phyloP scores from a whole-genome alignment of 2,888 invertebrate species.

The Priapulus caudatus region DNA sequence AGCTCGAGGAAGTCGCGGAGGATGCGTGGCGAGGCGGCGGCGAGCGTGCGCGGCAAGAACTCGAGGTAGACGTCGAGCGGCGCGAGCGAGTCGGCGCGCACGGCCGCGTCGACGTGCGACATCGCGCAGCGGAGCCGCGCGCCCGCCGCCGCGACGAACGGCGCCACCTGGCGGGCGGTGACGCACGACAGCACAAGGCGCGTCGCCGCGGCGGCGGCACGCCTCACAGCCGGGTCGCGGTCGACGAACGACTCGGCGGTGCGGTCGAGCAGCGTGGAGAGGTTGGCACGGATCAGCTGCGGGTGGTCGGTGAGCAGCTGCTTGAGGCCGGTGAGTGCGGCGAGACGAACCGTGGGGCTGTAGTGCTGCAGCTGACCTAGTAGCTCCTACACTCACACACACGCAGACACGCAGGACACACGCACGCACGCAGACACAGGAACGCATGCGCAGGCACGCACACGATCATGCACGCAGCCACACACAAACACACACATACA shows the following conservation, averaged over 20 bases:
- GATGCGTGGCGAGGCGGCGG: not conserved
- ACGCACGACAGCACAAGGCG: not conserved
- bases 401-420: not conserved
- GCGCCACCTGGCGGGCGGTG: not conserved
- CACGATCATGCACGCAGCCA: not conserved
- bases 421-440: not conserved
- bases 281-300: not conserved
- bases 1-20: not conserved
- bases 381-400: not conserved
- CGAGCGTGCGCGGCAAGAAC: not conserved
- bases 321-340: not conserved
- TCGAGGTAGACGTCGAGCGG: not conserved
- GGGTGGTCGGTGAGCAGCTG: not conserved
- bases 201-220: not conserved
- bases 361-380: slow-evolving; percentile 1
- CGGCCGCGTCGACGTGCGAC: not conserved
- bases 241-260: not conserved
- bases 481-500: not conserved
- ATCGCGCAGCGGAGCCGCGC: not conserved
- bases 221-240: not conserved
- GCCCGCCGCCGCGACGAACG: not conserved
- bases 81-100: not conserved
- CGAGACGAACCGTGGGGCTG: not conserved
- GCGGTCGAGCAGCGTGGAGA: not conserved
- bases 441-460: not conserved